Percentiles rank a stretch among this genome's conserved stretches.
These are phyloP conservation scores for Eulemur coronatus DNA, from an alignment of 2,797 vertebrate genomes.

Conservation along the genomic window DNA sequence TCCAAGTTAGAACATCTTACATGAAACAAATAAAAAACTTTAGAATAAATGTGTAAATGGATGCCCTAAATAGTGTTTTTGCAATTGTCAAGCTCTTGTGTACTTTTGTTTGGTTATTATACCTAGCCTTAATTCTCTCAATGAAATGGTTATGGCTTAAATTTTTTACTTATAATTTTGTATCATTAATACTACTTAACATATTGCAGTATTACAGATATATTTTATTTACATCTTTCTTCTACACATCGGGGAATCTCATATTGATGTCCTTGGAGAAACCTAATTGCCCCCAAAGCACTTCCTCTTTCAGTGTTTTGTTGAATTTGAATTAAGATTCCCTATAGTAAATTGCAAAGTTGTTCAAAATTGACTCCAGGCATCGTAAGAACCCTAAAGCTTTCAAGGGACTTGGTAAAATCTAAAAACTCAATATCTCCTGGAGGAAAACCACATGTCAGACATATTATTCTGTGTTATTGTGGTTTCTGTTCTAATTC, in stretches of 20 bases:
- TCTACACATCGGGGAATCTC: slow-evolving; percentile 68
- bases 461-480: slow-evolving; percentile 80
- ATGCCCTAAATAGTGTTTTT: neutral
- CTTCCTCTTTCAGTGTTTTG: slow-evolving; percentile 81
- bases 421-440: slow-evolving; percentile 83
- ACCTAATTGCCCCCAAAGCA: slow-evolving; percentile 76
- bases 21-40: neutral
- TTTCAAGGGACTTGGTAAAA: slow-evolving; percentile 85
- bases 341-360: slow-evolving; percentile 82
- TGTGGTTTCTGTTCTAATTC: slow-evolving; percentile 80
- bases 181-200: neutral
- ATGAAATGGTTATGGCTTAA: neutral
- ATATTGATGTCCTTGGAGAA: slow-evolving; percentile 77
- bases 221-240: slow-evolving; percentile 82
- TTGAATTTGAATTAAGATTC: slow-evolving; percentile 86
- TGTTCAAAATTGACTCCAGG: slow-evolving; percentile 85
- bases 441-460: slow-evolving; percentile 84
- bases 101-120: neutral
- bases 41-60: neutral
- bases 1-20: neutral
- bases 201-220: slow-evolving; percentile 54
- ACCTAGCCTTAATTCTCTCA: neutral
- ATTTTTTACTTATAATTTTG: neutral
- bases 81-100: neutral
- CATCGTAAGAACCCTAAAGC: slow-evolving; percentile 87